Base-by-base conservation (phyloP, 2,113 vertebrate species). In the Ellobius talpinus region DNA sequence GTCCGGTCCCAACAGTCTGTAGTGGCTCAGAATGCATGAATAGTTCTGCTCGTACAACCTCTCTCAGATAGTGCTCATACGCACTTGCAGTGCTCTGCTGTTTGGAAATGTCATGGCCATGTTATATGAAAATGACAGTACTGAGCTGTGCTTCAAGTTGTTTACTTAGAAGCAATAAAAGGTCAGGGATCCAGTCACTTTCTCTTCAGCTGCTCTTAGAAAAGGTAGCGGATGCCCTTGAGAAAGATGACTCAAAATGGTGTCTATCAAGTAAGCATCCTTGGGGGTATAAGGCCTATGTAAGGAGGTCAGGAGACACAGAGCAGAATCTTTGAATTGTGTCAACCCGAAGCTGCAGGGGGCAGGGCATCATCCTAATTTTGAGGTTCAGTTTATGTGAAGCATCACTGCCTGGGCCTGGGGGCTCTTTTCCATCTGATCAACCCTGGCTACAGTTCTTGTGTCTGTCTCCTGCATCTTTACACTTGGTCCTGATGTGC, bases 91-190 rank as follows among this genome's bases (percentile, higher is more conserved):
- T 47, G 81, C 42, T 78, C 36, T 50, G 84, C 90, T 58, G 93
- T 95, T 87, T 97, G 89, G 87, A 96, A 96, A 96, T 84, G 96
- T 70, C 91, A 52, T 79, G 91, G 87, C 87, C 95, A 89, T 95
- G 91, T 91, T 96, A 86, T 73, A 82, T 91, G 93, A 82, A 97
- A 97, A 96, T 84, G 89, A 94, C 91, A 97, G 73, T 55, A 26
- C 82, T 63, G 89, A 93, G 74, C 39, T 95, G 52, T 55, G 13
- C 66, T 94, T 94, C 72, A 73, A 82, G 91, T 94, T 96, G 91
- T 96, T 97, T 91, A 95, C 96, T 95, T 70, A 21, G 70, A 95
- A 33, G 73, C 45, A 87, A 26, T 50, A 79, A 95, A 93, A 97
- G 91, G 82, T 95, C 94, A 94, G 21, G 50, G 87, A 94, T 45